Evolutionary conservation across 2,888 invertebrate genomes (phyloP).

Genomic region (Ophion ellenae): DNA sequence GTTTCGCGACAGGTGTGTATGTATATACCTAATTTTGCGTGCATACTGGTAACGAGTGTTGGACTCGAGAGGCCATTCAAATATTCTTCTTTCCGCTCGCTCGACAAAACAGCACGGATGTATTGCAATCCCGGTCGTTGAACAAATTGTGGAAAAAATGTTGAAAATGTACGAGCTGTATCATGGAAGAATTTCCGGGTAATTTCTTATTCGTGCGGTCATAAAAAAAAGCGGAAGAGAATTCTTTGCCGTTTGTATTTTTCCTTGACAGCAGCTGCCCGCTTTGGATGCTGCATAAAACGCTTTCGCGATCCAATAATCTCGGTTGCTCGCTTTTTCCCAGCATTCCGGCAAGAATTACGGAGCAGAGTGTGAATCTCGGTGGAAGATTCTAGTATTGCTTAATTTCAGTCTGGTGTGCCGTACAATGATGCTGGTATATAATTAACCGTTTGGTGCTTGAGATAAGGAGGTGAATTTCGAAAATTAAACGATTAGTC

Average conservation of each 20-base stretch:
- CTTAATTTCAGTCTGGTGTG: neutral
- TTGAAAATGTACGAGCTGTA: neutral
- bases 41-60: neutral
- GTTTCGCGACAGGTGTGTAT: conserved; percentile 6
- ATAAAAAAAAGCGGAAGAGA: neutral
- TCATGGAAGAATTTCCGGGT: conserved; percentile 27
- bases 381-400: no score
- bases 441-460: neutral
- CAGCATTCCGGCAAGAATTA: no score
- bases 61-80: conserved; percentile 22
- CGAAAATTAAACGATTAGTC: neutral
- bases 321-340: no score
- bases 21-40: conserved; percentile 23
- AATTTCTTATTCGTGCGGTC: neutral
- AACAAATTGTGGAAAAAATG: conserved; percentile 19
- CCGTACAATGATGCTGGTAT: neutral
- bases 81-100: conserved; percentile 20
- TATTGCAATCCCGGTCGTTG: conserved; percentile 5
- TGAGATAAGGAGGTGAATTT: conserved; percentile 34
- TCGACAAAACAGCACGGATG: conserved; percentile 27
- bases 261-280: neutral
- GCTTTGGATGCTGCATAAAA: neutral
- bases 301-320: no score
- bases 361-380: no score
- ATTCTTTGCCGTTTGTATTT: neutral